A percentile compares a stretch with the other conserved stretches of the same genome.
Evolutionary conservation across 92 coral and sea anemone species (phyloP).

Genomic region (Paragorgia papillata): DNA sequence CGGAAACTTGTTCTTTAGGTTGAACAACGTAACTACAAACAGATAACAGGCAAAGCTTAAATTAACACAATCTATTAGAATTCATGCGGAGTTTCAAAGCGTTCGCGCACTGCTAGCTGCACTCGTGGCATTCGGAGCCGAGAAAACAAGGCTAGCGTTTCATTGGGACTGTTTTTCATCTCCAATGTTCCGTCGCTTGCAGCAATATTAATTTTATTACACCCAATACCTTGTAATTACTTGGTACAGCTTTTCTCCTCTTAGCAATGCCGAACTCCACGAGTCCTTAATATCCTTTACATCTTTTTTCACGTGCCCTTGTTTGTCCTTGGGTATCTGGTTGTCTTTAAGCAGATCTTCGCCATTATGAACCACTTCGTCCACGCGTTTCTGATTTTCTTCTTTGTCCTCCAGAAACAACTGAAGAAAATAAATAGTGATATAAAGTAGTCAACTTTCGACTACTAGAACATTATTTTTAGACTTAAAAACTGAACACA

Average conservation of each 20-base stretch:
- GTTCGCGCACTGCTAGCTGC: too few relatives aligned
- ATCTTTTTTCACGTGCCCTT: neutral
- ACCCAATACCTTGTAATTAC: neutral
- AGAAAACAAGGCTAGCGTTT: too few relatives aligned
- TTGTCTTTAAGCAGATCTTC: neutral
- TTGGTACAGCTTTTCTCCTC: neutral
- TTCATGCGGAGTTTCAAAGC: too few relatives aligned
- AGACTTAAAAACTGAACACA: too few relatives aligned
- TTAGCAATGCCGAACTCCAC: neutral
- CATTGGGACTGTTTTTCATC: too few relatives aligned
- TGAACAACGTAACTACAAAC: slow-evolving; percentile 16
- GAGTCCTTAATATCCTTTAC: slow-evolving; percentile 2
- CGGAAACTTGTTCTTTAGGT: neutral
- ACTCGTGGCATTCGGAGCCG: too few relatives aligned
- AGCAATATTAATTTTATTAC: too few relatives aligned
- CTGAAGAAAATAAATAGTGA: neutral
- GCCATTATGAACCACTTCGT: neutral
- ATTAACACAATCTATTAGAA: too few relatives aligned
- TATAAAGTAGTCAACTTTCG: too few relatives aligned
- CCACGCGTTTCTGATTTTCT: slow-evolving; percentile 4
- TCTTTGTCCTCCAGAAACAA: neutral
- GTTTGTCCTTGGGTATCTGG: slow-evolving; percentile 13
- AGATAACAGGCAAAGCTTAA: too few relatives aligned
- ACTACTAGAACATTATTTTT: too few relatives aligned
- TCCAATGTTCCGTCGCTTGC: too few relatives aligned